Evolutionary conservation across 2,888 invertebrate species (phyloP).

Genomic region (Minunthozetes semirufus): DNA sequence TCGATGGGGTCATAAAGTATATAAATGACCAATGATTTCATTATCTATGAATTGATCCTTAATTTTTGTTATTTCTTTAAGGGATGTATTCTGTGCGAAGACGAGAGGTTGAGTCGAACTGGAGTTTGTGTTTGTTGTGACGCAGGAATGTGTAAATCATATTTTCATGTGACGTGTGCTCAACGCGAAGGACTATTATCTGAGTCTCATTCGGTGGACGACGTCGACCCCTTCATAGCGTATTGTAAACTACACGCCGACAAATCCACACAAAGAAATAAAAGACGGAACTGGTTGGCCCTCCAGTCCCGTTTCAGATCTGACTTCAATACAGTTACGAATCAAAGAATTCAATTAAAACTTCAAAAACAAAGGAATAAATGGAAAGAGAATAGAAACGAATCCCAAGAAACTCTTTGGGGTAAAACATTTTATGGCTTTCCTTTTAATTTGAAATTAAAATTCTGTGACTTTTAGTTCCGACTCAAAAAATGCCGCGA

Average conservation of each 20-base stretch:
- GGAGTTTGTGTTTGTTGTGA: conserved; percentile 88
- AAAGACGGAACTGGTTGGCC: conserved; percentile 70
- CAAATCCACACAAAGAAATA: conserved; percentile 64
- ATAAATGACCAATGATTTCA: too few relatives aligned
- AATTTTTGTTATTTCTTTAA: conserved; percentile 39
- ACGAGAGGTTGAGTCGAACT: conserved; percentile 75
- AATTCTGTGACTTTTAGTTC: conserved; percentile 57
- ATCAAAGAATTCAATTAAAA: conserved; percentile 39
- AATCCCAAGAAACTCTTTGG: conserved; percentile 41
- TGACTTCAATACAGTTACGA: neutral
- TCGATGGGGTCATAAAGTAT: conserved; percentile 79
- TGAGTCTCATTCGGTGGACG: conserved; percentile 59
- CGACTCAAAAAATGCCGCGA: conserved; percentile 89
- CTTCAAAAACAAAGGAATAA: conserved; percentile 33
- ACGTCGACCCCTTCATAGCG: conserved; percentile 91
- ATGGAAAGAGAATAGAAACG: conserved; percentile 44
- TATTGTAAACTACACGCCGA: conserved; percentile 94
- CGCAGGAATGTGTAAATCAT: conserved; percentile 84
- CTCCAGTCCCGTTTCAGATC: conserved; percentile 57
- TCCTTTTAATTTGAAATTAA: neutral
- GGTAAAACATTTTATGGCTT: neutral
- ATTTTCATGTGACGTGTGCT: conserved; percentile 96
- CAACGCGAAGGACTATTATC: conserved; percentile 86
- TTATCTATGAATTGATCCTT: too few relatives aligned
- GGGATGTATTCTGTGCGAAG: conserved; percentile 80